These are phyloP conservation scores for Squalus acanthias DNA, from an alignment of 2,797 vertebrate genomes.

Conservation along the genomic window DNA sequence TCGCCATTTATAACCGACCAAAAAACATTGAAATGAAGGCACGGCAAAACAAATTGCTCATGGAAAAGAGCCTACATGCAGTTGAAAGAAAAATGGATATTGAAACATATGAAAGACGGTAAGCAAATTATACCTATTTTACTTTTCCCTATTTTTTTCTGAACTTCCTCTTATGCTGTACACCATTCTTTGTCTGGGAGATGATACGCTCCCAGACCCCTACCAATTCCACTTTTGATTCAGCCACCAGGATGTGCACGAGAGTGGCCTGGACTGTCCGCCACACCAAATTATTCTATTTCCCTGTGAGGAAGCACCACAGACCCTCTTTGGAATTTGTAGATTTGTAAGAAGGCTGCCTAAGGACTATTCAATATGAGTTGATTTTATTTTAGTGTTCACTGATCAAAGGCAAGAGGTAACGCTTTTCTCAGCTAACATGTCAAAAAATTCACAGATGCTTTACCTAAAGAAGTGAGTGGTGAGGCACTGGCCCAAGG, in stretches of 20 bases:
- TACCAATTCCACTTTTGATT: not conserved
- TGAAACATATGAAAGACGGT: not conserved
- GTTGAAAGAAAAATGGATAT: not conserved
- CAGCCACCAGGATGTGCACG: too few relatives aligned
- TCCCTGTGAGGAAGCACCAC: not conserved
- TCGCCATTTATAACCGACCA: not conserved
- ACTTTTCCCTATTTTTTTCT: not conserved
- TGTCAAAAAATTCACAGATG: not conserved
- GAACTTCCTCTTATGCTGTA: not conserved
- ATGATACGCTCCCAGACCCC: not conserved
- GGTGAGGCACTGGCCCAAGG: not conserved
- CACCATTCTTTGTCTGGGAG: not conserved
- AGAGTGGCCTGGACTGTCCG: not conserved
- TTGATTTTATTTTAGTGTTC: too few relatives aligned
- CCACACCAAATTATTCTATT: not conserved
- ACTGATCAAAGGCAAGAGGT: too few relatives aligned
- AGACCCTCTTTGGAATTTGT: not conserved
- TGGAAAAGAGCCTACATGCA: not conserved
- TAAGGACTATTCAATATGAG: not conserved
- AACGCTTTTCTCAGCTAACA: not conserved
- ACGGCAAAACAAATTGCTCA: not conserved
- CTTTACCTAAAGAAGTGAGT: not conserved
- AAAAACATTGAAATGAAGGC: not conserved
- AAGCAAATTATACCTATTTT: not conserved
- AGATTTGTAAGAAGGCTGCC: not conserved